Base-by-base conservation (phyloP, 1,140 invertebrate species). In the Drosophila kepulauana region DNA sequence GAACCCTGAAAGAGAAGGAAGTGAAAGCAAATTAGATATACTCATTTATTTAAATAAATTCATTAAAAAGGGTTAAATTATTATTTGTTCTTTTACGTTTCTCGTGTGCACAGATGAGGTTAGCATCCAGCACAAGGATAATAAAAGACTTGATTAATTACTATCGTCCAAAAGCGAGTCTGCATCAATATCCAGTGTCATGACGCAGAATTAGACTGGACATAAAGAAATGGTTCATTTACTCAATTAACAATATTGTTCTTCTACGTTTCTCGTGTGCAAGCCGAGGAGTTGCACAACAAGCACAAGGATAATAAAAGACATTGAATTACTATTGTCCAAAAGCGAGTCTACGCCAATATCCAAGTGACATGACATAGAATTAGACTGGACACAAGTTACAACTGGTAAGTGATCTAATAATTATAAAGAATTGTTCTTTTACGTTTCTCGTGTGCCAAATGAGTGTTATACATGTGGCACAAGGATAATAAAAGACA, bases 1-100 rank as follows among this genome's bases (percentile, higher is more conserved):
- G 99, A 99, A 75, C 99, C 99, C 96, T 96, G 91, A 28, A 88
- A 92, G 11, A 16, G 94, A 94, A 74, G 79, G 81, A 82, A 81
- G 66, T 67, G 67, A 79, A 28, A 74, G 52, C 43, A 48, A n/a
- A 30, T 16, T 5, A n/a, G 35, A 64, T 7, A 30, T 0, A 38
- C 35, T 38, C 16, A 65, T 35, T 16, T 8, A 15, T 48, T 20
- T 15, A 30, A n/a, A 20, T 41, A 20, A 41, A 33, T 13, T 38
- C 25, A 81, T 33, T 33, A 33, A 33, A 33, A 6, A 33, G 2
- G 20, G 6, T 33, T 10, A 38, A 38, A 38, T 3, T 81, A 25
- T 25, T 35, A 82, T 79, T 25, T 86, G 68, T 86, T 81, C 82
- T 68, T 86, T 35, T 87, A 82, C 80, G 84, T 87, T 87, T 87